Percentiles rank a stretch among this genome's conserved stretches.
Evolutionary conservation across 2,888 invertebrate species (phyloP).

Genomic region (Sinhomidia bicolor): DNA sequence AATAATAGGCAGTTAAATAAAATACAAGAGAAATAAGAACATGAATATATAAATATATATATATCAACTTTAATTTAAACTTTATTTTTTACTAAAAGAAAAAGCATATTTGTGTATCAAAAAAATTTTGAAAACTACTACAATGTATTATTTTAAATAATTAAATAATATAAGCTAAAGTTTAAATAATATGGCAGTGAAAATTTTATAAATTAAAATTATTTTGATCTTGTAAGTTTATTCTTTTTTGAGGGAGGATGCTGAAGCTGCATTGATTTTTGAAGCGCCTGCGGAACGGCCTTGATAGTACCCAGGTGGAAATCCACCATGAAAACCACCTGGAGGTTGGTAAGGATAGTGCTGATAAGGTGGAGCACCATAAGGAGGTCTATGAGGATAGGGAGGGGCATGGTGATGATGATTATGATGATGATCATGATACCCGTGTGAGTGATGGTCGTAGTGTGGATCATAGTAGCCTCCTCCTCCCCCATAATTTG

Average conservation of each 20-base stretch:
- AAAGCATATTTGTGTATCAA: too few relatives aligned
- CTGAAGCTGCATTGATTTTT: not conserved
- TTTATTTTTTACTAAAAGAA: too few relatives aligned
- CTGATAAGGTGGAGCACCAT: too few relatives aligned
- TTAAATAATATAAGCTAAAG: not conserved
- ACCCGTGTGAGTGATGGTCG: constrained; percentile 15
- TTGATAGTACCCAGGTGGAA: not conserved
- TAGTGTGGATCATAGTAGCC: constrained; percentile 39
- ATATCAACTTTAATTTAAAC: too few relatives aligned
- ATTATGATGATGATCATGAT: constrained; percentile 9
- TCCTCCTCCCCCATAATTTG: not conserved
- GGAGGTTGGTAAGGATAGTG: not conserved
- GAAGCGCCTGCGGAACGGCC: constrained; percentile 3
- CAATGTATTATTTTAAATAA: not conserved
- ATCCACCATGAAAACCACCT: constrained; percentile 3
- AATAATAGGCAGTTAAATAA: not conserved
- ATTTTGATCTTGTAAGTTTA: too few relatives aligned
- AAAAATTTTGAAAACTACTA: not conserved
- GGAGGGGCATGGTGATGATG: not conserved
- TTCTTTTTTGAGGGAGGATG: not conserved
- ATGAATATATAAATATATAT: not conserved
- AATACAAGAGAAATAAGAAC: not conserved
- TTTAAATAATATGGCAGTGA: constrained; percentile 23
- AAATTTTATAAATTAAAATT: not conserved
- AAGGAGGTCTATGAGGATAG: not conserved